Base-by-base conservation (phyloP, 2,888 invertebrate genomes). In the Trissolcus brochymenae region DNA sequence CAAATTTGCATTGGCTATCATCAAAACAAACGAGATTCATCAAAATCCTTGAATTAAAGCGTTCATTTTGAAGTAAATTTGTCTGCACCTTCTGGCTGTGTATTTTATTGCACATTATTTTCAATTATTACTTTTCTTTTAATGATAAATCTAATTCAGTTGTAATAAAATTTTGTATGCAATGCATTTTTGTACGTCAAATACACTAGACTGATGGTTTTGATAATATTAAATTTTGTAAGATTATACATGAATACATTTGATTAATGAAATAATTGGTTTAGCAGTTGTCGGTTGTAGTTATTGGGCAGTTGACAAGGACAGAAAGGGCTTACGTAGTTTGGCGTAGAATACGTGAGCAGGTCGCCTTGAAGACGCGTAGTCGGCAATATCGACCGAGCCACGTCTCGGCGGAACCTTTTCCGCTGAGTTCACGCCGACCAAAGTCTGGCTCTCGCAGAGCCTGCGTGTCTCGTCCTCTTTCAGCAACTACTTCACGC, bases 341-440 rank as follows among this genome's bases (percentile, higher is more conserved):
- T 61, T 55, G 67, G 68, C 65, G 66, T 53, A 73, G 65, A 68
- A 81, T 79, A 81, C 84, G 81, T 82, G 80, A 82, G 83, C 82
- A 83, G 83, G 81, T 85, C 83, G 84, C 83, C 85, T 83, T 81
- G 81, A 85, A 84, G 84, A 85, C 82, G 83, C 81, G 82, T 84
- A 82, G 81, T 81, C 83, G 80, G 81, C 79, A 80, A 82, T 84
- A 84, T 84, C 84, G 84, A 84, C 82, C 83, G 82, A 81, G 66
- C 79, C 78, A 11, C 35, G 81, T 67, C 81, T 77, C 81, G 78
- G 81, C 82, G 56, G 79, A 80, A 82, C 79, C 82, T 82, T 82
- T 79, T 80, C 80, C 78, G 78, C 78, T 79, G 76, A 73, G 79
- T 76, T 80, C 80, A 76, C 76, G 79, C 78, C 80, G 80, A 77